Conservation (phyloP, 2,797 vertebrate species). For the Chlorospingus semifuscus region DNA sequence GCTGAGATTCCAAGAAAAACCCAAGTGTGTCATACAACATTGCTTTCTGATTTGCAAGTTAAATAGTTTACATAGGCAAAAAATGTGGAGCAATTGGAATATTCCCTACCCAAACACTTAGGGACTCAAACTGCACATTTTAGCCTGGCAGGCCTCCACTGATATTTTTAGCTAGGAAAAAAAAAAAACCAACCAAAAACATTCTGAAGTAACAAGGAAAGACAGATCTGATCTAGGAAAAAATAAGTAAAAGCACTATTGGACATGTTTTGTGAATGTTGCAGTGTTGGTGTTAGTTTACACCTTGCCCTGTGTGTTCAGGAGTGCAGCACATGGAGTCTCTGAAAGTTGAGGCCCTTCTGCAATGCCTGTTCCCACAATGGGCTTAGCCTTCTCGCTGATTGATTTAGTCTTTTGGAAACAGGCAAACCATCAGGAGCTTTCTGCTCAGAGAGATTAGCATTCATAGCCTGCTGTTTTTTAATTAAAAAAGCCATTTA, state of each 20-base stretch:
- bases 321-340: not conserved
- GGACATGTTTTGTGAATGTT: not conserved
- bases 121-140: slow-evolving; percentile 59
- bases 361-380: slow-evolving; percentile 1
- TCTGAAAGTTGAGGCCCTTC: not conserved
- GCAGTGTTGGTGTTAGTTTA: not conserved
- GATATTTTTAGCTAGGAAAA: slow-evolving; percentile 41
- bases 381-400: slow-evolving; percentile 35
- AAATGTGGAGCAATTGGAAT: slow-evolving; percentile 64
- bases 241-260: not conserved
- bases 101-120: slow-evolving; percentile 51
- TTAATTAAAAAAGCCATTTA: slow-evolving; percentile 70
- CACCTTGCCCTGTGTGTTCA: not conserved
- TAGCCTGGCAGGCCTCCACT: slow-evolving; percentile 52
- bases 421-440: slow-evolving; percentile 20
- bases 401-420: slow-evolving; percentile 53
- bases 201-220: slow-evolving; percentile 42
- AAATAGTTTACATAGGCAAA: slow-evolving; percentile 67
- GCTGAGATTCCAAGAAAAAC: slow-evolving; percentile 65
- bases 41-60: slow-evolving; percentile 69
- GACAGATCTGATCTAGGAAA: not conserved
- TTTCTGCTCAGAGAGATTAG: slow-evolving; percentile 59
- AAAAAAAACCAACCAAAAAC: not conserved
- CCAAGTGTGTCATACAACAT: slow-evolving; percentile 68
- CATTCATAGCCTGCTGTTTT: slow-evolving; percentile 68